Conservation (phyloP, 1,140 invertebrate species). For the Oryzaephilus surinamensis region DNA sequence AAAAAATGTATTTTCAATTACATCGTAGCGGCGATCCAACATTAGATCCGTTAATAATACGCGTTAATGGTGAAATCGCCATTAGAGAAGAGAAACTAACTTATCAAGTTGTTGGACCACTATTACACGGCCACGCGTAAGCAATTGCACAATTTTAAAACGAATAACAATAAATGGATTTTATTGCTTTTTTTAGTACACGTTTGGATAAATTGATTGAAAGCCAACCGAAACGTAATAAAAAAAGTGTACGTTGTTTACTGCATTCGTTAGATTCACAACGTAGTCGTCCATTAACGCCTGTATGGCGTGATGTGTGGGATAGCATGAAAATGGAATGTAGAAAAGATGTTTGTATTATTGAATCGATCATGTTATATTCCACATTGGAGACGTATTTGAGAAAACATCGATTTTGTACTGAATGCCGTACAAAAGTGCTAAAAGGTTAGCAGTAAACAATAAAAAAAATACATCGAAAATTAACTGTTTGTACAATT, state of each 20-base stretch:
- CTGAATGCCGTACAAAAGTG: constrained; percentile 86
- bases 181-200: constrained; percentile 39
- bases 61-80: constrained; percentile 58
- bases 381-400: constrained; percentile 81
- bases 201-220: constrained; percentile 67
- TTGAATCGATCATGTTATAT: constrained; percentile 71
- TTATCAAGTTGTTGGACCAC: constrained; percentile 65
- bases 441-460: constrained; percentile 25
- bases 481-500: constrained; percentile 30
- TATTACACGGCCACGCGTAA: constrained; percentile 80
- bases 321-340: constrained; percentile 75
- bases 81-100: constrained; percentile 67
- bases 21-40: constrained; percentile 71
- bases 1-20: constrained; percentile 72
- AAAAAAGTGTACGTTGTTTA: constrained; percentile 76
- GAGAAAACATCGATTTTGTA: constrained; percentile 84
- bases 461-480: neutral
- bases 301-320: constrained; percentile 75
- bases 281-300: constrained; percentile 55
- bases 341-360: constrained; percentile 72
- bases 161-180: neutral
- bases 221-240: constrained; percentile 64
- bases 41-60: constrained; percentile 66
- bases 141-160: constrained; percentile 16
- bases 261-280: constrained; percentile 82